phyloP scores from a whole-genome alignment of 1,140 invertebrate genomes.

The Drosophila baimaii region DNA sequence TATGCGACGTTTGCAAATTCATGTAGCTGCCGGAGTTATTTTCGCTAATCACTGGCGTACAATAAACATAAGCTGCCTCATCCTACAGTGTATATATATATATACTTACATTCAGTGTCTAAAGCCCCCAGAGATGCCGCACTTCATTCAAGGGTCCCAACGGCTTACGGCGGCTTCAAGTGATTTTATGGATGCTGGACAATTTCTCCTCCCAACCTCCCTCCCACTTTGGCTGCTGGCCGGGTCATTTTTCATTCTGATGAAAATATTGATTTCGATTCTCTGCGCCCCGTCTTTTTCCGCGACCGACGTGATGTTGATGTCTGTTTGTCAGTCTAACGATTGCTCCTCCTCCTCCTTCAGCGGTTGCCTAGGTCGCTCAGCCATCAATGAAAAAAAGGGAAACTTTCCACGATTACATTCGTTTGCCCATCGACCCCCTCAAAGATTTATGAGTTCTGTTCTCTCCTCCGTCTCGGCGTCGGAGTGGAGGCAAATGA shows the following conservation, averaged over 20 bases:
- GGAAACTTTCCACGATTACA: conserved; percentile 53
- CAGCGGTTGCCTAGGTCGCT: conserved; percentile 58
- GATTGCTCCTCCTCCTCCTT: conserved; percentile 67
- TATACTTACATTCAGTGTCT: background rate
- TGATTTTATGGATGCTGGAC: conserved; percentile 61
- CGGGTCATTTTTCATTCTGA: conserved; percentile 76
- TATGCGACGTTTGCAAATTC: conserved; percentile 74
- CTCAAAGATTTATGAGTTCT: conserved; percentile 73
- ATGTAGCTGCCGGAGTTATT: conserved; percentile 40
- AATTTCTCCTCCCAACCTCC: conserved; percentile 40
- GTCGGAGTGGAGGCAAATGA: conserved; percentile 57
- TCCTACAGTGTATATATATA: background rate
- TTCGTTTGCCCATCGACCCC: conserved; percentile 55
- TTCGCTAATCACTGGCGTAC: conserved; percentile 64
- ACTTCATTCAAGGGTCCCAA: conserved; percentile 41
- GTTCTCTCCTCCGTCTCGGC: conserved; percentile 53
- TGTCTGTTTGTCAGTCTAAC: conserved; percentile 81
- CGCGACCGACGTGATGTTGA: conserved; percentile 64
- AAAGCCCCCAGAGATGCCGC: conserved; percentile 18
- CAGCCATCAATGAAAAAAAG: conserved; percentile 31
- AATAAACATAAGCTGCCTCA: conserved; percentile 43
- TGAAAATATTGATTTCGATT: conserved; percentile 79
- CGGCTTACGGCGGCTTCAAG: conserved; percentile 48
- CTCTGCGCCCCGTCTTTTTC: background rate
- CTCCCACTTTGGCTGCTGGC: background rate